phyloP scores from a whole-genome alignment of 64 coral and sea anemone species.

The Montipora foliosa region DNA sequence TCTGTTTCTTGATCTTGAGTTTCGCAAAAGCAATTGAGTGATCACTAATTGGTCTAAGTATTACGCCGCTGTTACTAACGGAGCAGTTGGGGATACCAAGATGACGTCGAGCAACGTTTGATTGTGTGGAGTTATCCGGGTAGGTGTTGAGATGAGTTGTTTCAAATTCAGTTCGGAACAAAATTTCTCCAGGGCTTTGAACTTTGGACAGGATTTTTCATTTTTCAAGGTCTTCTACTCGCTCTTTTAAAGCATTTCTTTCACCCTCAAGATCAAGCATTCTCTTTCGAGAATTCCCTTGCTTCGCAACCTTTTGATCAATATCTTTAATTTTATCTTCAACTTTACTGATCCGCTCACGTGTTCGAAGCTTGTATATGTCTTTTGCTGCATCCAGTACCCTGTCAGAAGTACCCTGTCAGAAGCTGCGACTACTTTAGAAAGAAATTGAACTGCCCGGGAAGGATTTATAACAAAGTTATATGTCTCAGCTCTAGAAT shows the following conservation, averaged over 20 bases:
- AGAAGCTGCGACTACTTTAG: not conserved
- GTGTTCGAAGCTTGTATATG: not conserved
- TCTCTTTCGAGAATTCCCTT: not conserved
- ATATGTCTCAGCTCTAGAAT: slow-evolving; percentile 18
- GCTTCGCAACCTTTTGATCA: not conserved
- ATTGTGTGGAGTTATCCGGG: too few relatives aligned
- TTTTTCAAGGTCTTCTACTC: not conserved
- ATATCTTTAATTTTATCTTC: not conserved
- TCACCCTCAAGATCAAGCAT: not conserved
- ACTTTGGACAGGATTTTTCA: too few relatives aligned
- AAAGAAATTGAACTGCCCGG: not conserved
- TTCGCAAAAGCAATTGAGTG: too few relatives aligned
- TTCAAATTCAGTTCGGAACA: too few relatives aligned
- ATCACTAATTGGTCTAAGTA: too few relatives aligned
- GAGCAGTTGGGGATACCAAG: too few relatives aligned
- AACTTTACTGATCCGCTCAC: not conserved
- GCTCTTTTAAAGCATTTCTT: not conserved
- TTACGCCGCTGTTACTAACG: too few relatives aligned
- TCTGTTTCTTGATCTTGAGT: too few relatives aligned
- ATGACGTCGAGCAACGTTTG: too few relatives aligned
- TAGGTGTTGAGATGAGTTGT: too few relatives aligned
- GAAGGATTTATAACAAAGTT: not conserved
- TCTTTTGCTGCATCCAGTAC: not conserved
- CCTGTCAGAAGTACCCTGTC: not conserved
- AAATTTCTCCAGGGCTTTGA: too few relatives aligned